Percentiles rank a stretch among this genome's conserved stretches.
Evolutionary conservation across 2,113 vertebrate species (phyloP).

Genomic region (Pteronura brasiliensis): DNA sequence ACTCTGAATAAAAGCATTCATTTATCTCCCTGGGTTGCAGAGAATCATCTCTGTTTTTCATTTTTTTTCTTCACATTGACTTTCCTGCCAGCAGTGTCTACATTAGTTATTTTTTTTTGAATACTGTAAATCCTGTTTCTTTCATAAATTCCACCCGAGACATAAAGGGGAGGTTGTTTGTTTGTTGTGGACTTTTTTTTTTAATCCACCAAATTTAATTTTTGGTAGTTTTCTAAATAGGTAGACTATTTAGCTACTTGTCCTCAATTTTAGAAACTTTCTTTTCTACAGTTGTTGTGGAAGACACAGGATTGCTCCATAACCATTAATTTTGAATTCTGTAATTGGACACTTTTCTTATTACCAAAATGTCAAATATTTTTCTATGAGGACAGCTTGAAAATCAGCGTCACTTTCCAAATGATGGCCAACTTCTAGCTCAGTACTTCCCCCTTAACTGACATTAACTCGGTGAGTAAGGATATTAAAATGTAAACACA

Average conservation of each 20-base stretch:
- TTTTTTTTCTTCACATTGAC: background rate
- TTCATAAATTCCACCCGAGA: background rate
- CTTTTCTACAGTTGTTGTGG: background rate
- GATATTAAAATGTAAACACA: background rate
- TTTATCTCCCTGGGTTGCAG: background rate
- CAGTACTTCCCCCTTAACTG: background rate
- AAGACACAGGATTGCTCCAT: background rate
- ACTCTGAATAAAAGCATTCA: background rate
- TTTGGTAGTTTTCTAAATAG: background rate
- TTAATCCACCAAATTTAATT: background rate
- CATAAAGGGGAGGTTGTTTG: background rate
- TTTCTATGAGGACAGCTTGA: background rate
- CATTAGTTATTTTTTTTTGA: background rate
- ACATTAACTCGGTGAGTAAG: background rate
- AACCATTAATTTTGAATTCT: background rate
- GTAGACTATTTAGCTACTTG: background rate
- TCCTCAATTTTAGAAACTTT: background rate
- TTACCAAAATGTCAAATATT: background rate
- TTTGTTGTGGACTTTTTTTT: background rate
- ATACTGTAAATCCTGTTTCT: background rate
- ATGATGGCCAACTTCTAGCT: background rate
- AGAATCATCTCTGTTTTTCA: background rate
- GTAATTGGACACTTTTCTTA: background rate
- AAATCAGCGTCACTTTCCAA: constrained; percentile 20
- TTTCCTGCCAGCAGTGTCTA: background rate